These are phyloP conservation scores for Coturnix japonica DNA, from an alignment of 2,113 vertebrate species.

Conservation along the genomic window DNA sequence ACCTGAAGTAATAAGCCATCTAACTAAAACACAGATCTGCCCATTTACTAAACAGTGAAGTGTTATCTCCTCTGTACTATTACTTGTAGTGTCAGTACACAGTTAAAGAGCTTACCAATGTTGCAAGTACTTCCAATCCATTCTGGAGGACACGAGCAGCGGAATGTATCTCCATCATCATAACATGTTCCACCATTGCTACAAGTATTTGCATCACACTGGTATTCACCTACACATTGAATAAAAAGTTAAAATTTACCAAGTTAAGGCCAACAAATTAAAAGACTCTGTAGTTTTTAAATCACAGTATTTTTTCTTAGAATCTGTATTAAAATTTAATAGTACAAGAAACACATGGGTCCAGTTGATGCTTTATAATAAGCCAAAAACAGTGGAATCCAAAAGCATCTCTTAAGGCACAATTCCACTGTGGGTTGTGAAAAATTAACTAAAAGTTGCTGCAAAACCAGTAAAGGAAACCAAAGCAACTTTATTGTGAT, in stretches of 20 bases:
- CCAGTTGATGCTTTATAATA: neutral
- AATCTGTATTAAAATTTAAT: neutral
- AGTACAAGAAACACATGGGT: neutral
- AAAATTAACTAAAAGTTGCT: neutral
- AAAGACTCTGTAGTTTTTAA: neutral
- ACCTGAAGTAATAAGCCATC: neutral
- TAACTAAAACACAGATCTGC: neutral
- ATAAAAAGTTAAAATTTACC: neutral
- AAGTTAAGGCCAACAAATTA: neutral
- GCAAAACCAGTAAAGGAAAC: neutral
- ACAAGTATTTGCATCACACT: slow-evolving; percentile 92
- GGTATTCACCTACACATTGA: slow-evolving; percentile 85
- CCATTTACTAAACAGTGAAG: neutral
- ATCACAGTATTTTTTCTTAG: neutral
- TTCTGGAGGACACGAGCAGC: slow-evolving; percentile 86
- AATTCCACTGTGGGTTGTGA: neutral
- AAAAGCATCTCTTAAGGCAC: neutral
- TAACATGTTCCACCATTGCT: slow-evolving; percentile 92
- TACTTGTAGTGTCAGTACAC: neutral
- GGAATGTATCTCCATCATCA: slow-evolving; percentile 91
- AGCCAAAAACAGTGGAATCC: neutral
- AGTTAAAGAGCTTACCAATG: slow-evolving; percentile 77
- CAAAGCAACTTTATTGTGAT: neutral
- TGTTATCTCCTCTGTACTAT: neutral
- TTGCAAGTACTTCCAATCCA: slow-evolving; percentile 93